These are phyloP conservation scores for Sander vitreus DNA, from an alignment of 2,113 vertebrate species.

Conservation along the genomic window DNA sequence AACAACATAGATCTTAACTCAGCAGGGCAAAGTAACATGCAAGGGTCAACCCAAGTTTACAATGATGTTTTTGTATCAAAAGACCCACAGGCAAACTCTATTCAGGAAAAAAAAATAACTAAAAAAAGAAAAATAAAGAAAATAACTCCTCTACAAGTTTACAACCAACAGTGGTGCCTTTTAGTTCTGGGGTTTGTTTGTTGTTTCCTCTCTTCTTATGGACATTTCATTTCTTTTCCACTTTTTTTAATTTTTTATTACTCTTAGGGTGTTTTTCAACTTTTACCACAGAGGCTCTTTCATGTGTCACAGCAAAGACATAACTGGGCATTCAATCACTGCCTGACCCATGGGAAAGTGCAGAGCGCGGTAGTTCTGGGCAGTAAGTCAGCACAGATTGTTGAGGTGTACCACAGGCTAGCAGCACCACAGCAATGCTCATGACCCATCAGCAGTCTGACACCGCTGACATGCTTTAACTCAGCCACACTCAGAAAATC, in stretches of 20 bases:
- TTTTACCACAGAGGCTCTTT: slow-evolving; percentile 71
- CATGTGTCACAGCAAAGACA: slow-evolving; percentile 64
- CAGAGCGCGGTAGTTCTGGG: slow-evolving; percentile 56
- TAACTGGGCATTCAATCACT: slow-evolving; percentile 69
- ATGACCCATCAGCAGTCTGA: slow-evolving; percentile 55
- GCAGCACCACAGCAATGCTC: slow-evolving; percentile 57
- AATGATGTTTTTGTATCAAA: slow-evolving; percentile 64
- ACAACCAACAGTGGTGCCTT: slow-evolving; percentile 65
- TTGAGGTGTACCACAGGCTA: slow-evolving; percentile 73
- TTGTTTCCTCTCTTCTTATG: slow-evolving; percentile 59
- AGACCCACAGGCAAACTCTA: slow-evolving; percentile 46
- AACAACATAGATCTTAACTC: slow-evolving; percentile 40
- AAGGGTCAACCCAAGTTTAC: slow-evolving; percentile 70
- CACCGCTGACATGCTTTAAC: slow-evolving; percentile 59
- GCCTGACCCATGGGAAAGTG: slow-evolving; percentile 64
- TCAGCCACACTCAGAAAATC: slow-evolving; percentile 37
- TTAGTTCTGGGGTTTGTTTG: slow-evolving; percentile 59
- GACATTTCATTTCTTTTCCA: slow-evolving; percentile 54
- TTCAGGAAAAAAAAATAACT: slow-evolving; percentile 57
- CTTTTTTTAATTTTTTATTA: slow-evolving; percentile 53
- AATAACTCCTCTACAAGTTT: slow-evolving; percentile 45
- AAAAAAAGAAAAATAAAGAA: too few relatives aligned
- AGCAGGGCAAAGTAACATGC: slow-evolving; percentile 44
- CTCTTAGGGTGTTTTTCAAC: slow-evolving; percentile 64
- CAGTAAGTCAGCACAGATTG: slow-evolving; percentile 73